phyloP scores from a whole-genome alignment of 2,888 invertebrate species.

The Myopa tessellatipennis region DNA sequence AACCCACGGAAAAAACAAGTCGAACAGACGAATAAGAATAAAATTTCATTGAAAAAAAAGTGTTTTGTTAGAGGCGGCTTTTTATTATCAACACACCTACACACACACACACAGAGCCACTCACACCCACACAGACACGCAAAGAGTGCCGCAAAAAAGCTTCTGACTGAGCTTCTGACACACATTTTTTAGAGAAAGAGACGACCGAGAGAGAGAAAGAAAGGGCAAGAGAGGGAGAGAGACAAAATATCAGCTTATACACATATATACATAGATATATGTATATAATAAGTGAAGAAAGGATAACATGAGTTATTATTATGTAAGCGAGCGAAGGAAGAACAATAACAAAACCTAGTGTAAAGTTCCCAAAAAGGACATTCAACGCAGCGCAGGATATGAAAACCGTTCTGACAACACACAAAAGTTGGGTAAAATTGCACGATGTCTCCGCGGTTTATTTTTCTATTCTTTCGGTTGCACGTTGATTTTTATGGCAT shows the following conservation, averaged over 20 bases:
- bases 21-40: neutral
- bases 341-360: slow-evolving; percentile 14
- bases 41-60: neutral
- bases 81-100: slow-evolving; percentile 10
- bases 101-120: slow-evolving; percentile 5
- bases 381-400: slow-evolving; percentile 33
- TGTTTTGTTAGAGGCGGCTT: neutral
- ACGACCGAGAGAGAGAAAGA: too few species aligned
- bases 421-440: neutral
- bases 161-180: too few species aligned
- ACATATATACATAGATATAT: too few species aligned
- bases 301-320: slow-evolving; percentile 61
- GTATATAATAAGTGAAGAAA: slow-evolving; percentile 50
- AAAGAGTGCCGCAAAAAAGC: slow-evolving; percentile 1
- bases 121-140: slow-evolving; percentile 11
- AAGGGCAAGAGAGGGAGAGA: too few species aligned
- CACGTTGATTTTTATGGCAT: slow-evolving; percentile 51
- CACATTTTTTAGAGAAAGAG: too few species aligned
- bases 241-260: too few species aligned
- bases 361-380: slow-evolving; percentile 33
- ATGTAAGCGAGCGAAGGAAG: slow-evolving; percentile 52
- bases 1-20: too few species aligned
- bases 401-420: neutral
- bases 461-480: slow-evolving; percentile 50
- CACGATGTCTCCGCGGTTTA: slow-evolving; percentile 30